phyloP scores from a whole-genome alignment of 2,797 vertebrate genomes.

The Anomalospiza imberbis region DNA sequence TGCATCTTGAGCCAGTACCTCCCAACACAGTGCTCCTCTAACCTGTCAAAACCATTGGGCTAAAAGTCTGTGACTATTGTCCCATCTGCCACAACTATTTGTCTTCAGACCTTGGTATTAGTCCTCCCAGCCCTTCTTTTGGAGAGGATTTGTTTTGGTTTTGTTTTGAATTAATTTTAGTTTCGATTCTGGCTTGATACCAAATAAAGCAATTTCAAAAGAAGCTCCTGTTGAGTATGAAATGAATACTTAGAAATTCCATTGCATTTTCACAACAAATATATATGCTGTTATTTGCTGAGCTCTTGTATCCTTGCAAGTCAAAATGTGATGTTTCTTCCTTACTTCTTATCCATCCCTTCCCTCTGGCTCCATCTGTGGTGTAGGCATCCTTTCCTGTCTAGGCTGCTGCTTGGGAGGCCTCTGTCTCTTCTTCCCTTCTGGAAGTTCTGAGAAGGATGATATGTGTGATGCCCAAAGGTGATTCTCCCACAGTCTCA shows the following conservation, averaged over 20 bases:
- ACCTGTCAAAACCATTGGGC: neutral
- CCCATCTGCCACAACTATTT: neutral
- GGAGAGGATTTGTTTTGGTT: neutral
- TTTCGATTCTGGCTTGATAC: neutral
- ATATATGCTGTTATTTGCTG: neutral
- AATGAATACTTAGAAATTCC: neutral
- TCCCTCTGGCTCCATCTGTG: neutral
- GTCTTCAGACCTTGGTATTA: neutral
- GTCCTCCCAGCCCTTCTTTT: neutral
- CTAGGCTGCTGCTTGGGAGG: neutral
- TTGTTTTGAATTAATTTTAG: neutral
- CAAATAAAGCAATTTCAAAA: neutral
- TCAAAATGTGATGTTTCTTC: neutral
- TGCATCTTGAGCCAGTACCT: neutral
- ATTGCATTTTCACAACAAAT: neutral
- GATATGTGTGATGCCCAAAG: neutral
- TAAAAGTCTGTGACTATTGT: neutral
- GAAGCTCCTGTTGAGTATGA: neutral
- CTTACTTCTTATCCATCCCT: neutral
- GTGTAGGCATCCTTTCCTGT: neutral
- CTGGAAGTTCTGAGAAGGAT: neutral
- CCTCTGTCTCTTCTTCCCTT: neutral
- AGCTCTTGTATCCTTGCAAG: neutral
- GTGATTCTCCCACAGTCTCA: neutral
- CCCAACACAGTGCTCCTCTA: neutral